phyloP scores from a whole-genome alignment of 1,140 invertebrate genomes.

The Magallana ariakensis region DNA sequence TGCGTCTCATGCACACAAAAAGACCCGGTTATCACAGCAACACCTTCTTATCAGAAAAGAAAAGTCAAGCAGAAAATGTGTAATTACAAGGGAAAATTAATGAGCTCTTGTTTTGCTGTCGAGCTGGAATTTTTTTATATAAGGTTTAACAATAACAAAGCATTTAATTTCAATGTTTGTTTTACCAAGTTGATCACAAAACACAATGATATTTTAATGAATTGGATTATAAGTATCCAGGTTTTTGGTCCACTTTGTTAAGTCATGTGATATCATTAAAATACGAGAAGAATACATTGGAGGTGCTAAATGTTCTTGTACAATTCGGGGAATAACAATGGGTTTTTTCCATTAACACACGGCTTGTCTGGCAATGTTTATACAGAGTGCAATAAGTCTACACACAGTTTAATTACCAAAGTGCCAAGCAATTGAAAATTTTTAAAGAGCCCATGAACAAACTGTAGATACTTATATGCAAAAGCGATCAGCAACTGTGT shows the following conservation, averaged over 20 bases:
- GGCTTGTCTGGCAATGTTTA: neutral
- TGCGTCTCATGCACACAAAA: neutral
- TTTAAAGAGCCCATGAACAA: conserved; percentile 17
- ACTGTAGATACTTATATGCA: conserved; percentile 19
- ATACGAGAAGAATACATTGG: conserved; percentile 42
- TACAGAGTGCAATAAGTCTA: conserved; percentile 14
- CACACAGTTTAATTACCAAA: neutral
- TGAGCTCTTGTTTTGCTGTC: neutral
- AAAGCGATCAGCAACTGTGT: conserved; percentile 16
- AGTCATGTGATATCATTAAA: conserved; percentile 9
- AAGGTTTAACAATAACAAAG: neutral
- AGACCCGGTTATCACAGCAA: neutral
- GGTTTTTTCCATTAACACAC: neutral
- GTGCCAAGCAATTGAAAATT: conserved; percentile 31
- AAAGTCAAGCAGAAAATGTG: neutral
- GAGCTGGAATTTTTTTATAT: neutral
- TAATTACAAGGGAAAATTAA: neutral
- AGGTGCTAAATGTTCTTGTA: conserved; percentile 22
- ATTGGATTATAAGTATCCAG: neutral
- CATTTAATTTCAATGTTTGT: neutral
- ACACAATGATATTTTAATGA: conserved; percentile 15
- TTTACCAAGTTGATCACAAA: neutral
- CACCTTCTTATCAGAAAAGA: neutral
- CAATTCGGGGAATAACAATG: neutral
- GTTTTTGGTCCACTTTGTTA: conserved; percentile 11